phyloP scores from a whole-genome alignment of 2,113 vertebrate genomes.

The Conger conger region DNA sequence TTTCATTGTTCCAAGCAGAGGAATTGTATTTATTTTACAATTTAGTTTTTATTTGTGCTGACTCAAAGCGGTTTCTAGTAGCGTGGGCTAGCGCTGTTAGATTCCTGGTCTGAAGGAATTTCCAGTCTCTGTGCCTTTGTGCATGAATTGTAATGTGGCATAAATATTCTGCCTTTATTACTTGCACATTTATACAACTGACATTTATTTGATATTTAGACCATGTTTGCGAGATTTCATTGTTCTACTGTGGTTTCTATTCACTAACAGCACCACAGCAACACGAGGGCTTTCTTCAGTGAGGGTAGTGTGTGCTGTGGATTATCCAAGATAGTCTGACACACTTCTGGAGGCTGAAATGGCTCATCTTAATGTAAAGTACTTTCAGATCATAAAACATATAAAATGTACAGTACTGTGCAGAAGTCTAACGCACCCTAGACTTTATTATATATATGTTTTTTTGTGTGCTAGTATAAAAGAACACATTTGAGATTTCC shows the following conservation, averaged over 20 bases:
- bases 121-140: too few relatives aligned
- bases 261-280: not conserved
- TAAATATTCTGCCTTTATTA: too few relatives aligned
- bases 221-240: too few relatives aligned
- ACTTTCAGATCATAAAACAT: not conserved
- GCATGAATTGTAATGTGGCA: too few relatives aligned
- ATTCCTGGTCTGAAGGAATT: not conserved
- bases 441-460: too few relatives aligned
- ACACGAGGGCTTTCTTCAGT: not conserved
- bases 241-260: too few relatives aligned
- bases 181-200: too few relatives aligned
- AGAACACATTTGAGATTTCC: too few relatives aligned
- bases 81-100: not conserved
- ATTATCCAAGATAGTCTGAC: not conserved
- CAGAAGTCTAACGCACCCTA: too few relatives aligned
- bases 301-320: not conserved
- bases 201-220: too few relatives aligned
- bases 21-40: not conserved
- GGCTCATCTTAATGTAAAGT: not conserved
- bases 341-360: not conserved
- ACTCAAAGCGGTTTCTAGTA: not conserved
- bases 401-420: too few relatives aligned
- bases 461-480: too few relatives aligned
- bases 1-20: not conserved
- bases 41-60: not conserved